These are phyloP conservation scores for Anoplopoma fimbria DNA, from an alignment of 2,113 vertebrate genomes.

Conservation along the genomic window DNA sequence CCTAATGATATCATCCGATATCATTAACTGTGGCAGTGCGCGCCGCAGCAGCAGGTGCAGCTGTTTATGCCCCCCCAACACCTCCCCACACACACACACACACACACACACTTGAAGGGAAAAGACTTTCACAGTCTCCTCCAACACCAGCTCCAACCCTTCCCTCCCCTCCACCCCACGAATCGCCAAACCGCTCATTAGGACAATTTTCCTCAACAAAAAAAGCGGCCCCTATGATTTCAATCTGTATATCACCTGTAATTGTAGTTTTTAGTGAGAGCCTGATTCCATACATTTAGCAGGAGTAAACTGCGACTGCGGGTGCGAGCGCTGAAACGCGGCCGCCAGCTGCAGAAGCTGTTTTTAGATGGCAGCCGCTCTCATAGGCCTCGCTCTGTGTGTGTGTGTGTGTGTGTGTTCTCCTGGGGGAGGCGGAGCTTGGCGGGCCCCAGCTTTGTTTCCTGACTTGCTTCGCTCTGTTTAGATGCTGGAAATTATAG, in stretches of 20 bases:
- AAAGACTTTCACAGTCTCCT: slow-evolving; percentile 90
- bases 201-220: slow-evolving; percentile 99
- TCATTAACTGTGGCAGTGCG: slow-evolving; percentile 99
- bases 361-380: slow-evolving; percentile 90
- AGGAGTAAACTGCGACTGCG: slow-evolving; percentile 90
- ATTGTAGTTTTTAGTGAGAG: slow-evolving; percentile 99
- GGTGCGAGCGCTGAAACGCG: slow-evolving; percentile 88
- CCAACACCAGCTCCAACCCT: slow-evolving; percentile 76
- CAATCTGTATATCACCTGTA: slow-evolving; percentile 99
- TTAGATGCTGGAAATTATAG: slow-evolving; percentile 96
- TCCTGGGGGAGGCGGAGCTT: slow-evolving; percentile 55
- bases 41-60: slow-evolving; percentile 98
- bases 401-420: neutral
- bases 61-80: slow-evolving; percentile 89
- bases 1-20: slow-evolving; percentile 99
- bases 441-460: slow-evolving; percentile 90
- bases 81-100: slow-evolving; percentile 57
- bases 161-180: slow-evolving; percentile 82
- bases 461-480: slow-evolving; percentile 91
- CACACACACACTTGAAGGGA: slow-evolving; percentile 79
- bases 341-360: slow-evolving; percentile 96
- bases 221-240: slow-evolving; percentile 98
- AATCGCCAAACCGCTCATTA: slow-evolving; percentile 97
- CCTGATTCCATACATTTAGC: slow-evolving; percentile 99
- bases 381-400: slow-evolving; percentile 20